These are phyloP conservation scores for Nomada fabriciana DNA, from an alignment of 2,888 invertebrate genomes.

Conservation along the genomic window DNA sequence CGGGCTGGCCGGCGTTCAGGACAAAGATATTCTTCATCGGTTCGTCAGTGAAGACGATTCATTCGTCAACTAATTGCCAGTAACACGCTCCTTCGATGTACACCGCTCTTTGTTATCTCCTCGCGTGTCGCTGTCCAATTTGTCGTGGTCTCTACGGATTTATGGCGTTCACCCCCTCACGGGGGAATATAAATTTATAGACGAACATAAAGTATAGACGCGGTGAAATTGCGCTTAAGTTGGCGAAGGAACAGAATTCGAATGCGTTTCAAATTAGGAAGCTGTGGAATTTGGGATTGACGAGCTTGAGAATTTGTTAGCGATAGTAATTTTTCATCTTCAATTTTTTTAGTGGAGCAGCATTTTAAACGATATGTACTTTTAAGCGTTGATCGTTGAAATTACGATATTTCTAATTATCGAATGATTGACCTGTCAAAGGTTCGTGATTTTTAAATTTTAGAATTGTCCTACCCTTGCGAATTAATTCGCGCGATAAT, in stretches of 20 bases:
- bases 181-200: constrained; percentile 24
- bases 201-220: background rate
- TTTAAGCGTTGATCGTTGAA: too few relatives aligned
- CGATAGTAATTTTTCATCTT: background rate
- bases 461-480: background rate
- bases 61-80: constrained; percentile 12
- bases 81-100: constrained; percentile 15
- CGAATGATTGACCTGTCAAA: too few relatives aligned
- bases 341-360: too few relatives aligned
- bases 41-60: constrained; percentile 31
- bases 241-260: background rate
- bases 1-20: constrained; percentile 61
- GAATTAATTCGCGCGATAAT: too few relatives aligned
- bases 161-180: constrained; percentile 8
- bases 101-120: constrained; percentile 16
- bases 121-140: constrained; percentile 37
- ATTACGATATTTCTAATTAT: too few relatives aligned
- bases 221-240: background rate
- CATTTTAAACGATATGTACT: too few relatives aligned
- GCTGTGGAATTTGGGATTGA: too few relatives aligned
- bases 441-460: background rate
- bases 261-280: background rate
- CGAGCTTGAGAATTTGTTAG: background rate
- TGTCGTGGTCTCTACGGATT: constrained; percentile 23
- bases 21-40: constrained; percentile 62